Evolutionary conservation across 2,888 invertebrate species (phyloP), one percentile per base, ranked within the genome.

Genomic region (Ormyrus rosae): DNA sequence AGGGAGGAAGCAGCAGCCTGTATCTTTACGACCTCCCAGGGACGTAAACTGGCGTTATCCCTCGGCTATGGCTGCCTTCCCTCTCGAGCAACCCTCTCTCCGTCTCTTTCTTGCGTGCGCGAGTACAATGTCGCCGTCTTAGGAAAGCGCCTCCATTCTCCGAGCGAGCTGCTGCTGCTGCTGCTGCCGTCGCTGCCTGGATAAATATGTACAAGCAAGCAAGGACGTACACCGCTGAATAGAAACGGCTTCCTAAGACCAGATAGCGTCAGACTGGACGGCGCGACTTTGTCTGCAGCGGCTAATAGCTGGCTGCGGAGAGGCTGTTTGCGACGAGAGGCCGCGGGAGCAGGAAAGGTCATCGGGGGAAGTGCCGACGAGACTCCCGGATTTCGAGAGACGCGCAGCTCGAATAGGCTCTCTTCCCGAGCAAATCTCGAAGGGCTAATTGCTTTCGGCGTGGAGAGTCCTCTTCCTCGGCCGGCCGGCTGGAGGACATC

Each of bases 41-140:
- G 85, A 86, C 87, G 86, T 88, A 87, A 87, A 88, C 84, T 85
- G 85, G 84, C 85, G 86, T 88, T 88, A 88, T 88, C 87, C 87
- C 82, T 83, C 84, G 19, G 53, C 61, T 69, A 56, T 61, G 74
- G 60, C 50, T 48, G 51, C 34, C 19, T 83, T 86, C 85, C 81
- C 81, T 80, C 61, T 4, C 51, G 61, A n/a, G 50, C 46, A 72
- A 51, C 71, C 55, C 72, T 72, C n/a, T 48, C 58, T 58, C 58
- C 11, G 34, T 9, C 34, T 19, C 50, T 7, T 2, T 56, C 45
- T 68, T 60, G 45, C 8, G 10, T 8, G 51, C 34, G 48, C 9
- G 50, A 56, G 1, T 55, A 58, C 55, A 56, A 63, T 48, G 51
- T 56, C 50, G 45, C 53, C 75, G 61, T 76, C 71, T 71, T 64